These are phyloP conservation scores for Samia ricini DNA, from an alignment of 1,140 invertebrate species.

Conservation along the genomic window DNA sequence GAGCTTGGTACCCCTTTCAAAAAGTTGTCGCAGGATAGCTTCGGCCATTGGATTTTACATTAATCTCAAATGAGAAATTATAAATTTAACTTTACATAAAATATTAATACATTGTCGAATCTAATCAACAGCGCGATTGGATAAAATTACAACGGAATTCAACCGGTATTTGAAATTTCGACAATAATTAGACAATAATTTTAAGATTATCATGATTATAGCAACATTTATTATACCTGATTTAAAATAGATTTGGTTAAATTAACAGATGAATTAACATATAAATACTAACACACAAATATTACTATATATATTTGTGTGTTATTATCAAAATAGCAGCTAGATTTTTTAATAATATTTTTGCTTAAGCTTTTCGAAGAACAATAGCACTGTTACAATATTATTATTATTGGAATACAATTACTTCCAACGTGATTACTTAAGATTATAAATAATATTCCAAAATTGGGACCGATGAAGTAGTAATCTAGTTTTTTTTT, in stretches of 20 bases:
- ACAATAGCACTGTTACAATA: too few species aligned
- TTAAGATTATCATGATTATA: background rate
- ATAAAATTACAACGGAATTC: background rate
- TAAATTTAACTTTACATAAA: constrained; percentile 20
- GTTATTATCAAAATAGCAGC: background rate
- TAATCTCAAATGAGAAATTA: constrained; percentile 28
- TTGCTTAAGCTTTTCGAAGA: too few species aligned
- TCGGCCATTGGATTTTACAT: constrained; percentile 45
- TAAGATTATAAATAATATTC: too few species aligned
- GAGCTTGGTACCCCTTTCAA: constrained; percentile 52
- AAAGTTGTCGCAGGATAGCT: constrained; percentile 45
- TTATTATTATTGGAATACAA: too few species aligned
- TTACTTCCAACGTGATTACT: too few species aligned
- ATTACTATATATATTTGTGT: background rate
- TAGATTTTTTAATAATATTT: background rate
- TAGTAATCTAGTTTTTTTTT: too few species aligned
- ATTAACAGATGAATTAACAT: constrained; percentile 1
- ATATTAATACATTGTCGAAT: constrained; percentile 8
- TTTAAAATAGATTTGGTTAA: constrained; percentile 1
- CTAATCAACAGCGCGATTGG: constrained; percentile 8
- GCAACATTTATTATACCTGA: background rate
- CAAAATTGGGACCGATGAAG: too few species aligned
- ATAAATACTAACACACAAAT: too few species aligned
- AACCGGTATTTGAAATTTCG: constrained; percentile 5
- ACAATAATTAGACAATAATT: constrained; percentile 1